Evolutionary conservation across 2,113 vertebrate genomes (phyloP).

Genomic region (Pygoscelis antarcticus): DNA sequence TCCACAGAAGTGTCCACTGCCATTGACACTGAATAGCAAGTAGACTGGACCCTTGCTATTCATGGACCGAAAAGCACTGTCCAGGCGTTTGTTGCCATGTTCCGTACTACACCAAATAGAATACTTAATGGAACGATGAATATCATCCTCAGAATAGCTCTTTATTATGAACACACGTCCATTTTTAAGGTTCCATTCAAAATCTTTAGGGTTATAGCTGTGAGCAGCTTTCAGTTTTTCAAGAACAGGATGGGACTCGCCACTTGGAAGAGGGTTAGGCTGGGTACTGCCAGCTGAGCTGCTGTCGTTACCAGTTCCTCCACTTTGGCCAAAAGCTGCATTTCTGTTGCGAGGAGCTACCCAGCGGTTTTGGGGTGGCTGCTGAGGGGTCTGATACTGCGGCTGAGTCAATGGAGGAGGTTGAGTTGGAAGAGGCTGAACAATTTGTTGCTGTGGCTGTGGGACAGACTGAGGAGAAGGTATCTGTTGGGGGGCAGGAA

Average conservation of each 20-base stretch:
- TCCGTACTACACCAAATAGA: conserved; percentile 99
- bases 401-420: conserved; percentile 82
- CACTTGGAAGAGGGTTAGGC: conserved; percentile 68
- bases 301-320: conserved; percentile 75
- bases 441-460: conserved; percentile 76
- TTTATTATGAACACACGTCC: conserved; percentile 97
- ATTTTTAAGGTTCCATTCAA: conserved; percentile 94
- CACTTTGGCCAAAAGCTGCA: conserved; percentile 82
- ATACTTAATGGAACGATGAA: conserved; percentile 98
- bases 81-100: conserved; percentile 94
- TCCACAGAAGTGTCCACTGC: conserved; percentile 97
- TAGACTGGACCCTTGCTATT: conserved; percentile 91
- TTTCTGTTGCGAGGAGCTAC: conserved; percentile 91
- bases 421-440: conserved; percentile 85
- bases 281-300: conserved; percentile 65
- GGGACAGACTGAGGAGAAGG: conserved; percentile 72
- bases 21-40: conserved; percentile 96
- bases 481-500: conserved; percentile 77
- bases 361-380: conserved; percentile 90
- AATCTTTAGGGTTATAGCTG: conserved; percentile 97
- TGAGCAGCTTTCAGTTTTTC: conserved; percentile 95
- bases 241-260: conserved; percentile 89
- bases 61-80: conserved; percentile 90
- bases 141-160: conserved; percentile 97
- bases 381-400: conserved; percentile 86